A percentile compares a stretch with the other conserved stretches of the same genome.
phyloP scores from a whole-genome alignment of 2,888 invertebrate genomes.

The Sphaerophoria rueppellii region DNA sequence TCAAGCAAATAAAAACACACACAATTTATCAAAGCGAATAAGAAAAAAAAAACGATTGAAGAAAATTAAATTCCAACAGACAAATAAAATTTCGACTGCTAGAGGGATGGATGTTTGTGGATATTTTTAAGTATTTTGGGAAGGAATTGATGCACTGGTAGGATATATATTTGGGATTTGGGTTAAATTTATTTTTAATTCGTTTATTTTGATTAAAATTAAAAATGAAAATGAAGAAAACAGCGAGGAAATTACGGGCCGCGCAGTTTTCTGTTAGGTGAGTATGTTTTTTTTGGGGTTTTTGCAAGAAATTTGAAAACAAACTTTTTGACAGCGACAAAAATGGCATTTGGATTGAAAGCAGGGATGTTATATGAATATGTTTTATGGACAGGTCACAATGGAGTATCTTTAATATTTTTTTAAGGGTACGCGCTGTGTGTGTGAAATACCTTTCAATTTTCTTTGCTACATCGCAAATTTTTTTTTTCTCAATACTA shows the following conservation, averaged over 20 bases:
- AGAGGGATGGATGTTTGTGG: constrained; percentile 24
- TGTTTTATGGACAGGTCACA: constrained; percentile 5
- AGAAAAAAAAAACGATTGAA: constrained; percentile 14
- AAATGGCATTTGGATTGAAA: constrained; percentile 38
- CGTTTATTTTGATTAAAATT: background rate
- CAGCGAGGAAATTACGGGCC: constrained; percentile 33
- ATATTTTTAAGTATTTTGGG: constrained; percentile 4
- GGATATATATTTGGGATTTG: background rate
- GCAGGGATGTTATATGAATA: constrained; percentile 18
- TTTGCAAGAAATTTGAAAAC: constrained; percentile 67
- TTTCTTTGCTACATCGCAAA: too few species aligned
- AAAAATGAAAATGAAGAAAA: constrained; percentile 27
- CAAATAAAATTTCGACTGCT: constrained; percentile 49
- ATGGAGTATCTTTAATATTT: background rate
- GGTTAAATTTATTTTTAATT: constrained; percentile 32
- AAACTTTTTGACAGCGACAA: constrained; percentile 57
- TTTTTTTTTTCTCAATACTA: too few species aligned
- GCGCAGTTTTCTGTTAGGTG: constrained; percentile 59
- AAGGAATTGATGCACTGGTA: background rate
- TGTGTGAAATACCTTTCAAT: too few species aligned
- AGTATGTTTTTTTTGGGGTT: background rate
- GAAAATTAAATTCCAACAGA: constrained; percentile 32
- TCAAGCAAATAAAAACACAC: constrained; percentile 30
- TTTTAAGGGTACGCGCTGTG: too few species aligned
- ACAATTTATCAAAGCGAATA: background rate